Evolutionary conservation across 1,140 invertebrate species (phyloP).

Genomic region (Psix sp.): DNA sequence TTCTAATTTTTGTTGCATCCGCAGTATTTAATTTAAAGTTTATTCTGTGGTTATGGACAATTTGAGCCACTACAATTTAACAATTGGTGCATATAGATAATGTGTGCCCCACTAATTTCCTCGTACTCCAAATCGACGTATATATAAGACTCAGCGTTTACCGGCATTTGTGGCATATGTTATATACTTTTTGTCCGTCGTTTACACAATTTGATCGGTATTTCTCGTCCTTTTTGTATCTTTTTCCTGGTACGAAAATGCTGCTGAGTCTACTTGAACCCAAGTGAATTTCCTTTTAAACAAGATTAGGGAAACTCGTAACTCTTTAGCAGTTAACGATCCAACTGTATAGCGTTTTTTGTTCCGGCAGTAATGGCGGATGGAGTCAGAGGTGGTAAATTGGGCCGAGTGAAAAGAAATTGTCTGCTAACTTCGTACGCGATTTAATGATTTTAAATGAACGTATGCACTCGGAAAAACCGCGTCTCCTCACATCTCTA

Average conservation of each 20-base stretch:
- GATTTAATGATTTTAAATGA: slow-evolving; percentile 59
- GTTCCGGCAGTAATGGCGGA: slow-evolving; percentile 33
- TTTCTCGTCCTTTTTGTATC: slow-evolving; percentile 27
- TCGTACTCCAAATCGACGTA: slow-evolving; percentile 29
- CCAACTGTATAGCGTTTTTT: slow-evolving; percentile 44
- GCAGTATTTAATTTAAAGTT: no score
- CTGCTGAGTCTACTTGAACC: slow-evolving; percentile 45
- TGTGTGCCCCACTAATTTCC: no score
- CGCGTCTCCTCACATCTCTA: no score
- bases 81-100: no score
- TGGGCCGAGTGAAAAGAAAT: slow-evolving; percentile 59
- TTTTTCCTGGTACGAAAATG: slow-evolving; percentile 47
- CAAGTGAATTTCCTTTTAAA: slow-evolving; percentile 51
- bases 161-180: slow-evolving; percentile 28
- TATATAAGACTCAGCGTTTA: slow-evolving; percentile 27
- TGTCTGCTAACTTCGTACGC: slow-evolving; percentile 39
- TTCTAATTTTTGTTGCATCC: no score
- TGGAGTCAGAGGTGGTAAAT: slow-evolving; percentile 45
- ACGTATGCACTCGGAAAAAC: no score
- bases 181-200: slow-evolving; percentile 12
- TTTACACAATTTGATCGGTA: slow-evolving; percentile 33
- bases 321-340: slow-evolving; percentile 48
- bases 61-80: no score
- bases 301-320: slow-evolving; percentile 58
- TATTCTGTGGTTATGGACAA: no score